Evolutionary conservation across 1,140 invertebrate genomes (phyloP).

Genomic region (Drosophila ambigua): DNA sequence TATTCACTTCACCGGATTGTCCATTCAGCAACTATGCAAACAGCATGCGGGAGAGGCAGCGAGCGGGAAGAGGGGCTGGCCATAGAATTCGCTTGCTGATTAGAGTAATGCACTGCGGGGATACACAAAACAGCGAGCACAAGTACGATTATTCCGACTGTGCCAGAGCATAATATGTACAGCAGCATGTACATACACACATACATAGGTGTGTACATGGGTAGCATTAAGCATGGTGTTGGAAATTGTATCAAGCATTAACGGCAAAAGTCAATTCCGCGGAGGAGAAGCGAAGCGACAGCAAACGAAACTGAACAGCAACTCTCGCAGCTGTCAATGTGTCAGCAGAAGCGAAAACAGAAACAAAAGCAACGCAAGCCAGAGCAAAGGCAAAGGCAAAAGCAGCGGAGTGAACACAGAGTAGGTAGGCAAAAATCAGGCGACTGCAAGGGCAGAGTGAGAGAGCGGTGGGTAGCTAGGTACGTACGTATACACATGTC

Average conservation of each 20-base stretch:
- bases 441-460: background rate
- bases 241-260: constrained; percentile 42
- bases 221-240: constrained; percentile 15
- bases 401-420: background rate
- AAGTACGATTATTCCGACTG: no score
- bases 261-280: constrained; percentile 68
- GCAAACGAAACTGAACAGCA: constrained; percentile 45
- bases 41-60: no score
- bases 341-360: constrained; percentile 28
- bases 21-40: background rate
- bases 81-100: constrained; percentile 52
- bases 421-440: no score
- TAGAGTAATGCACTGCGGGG: constrained; percentile 72
- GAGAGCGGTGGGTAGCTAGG: background rate
- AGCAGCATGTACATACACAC: constrained; percentile 13
- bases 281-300: constrained; percentile 30
- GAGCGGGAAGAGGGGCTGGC: background rate
- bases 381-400: background rate
- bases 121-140: constrained; percentile 4
- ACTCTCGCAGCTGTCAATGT: constrained; percentile 61
- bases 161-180: constrained; percentile 22
- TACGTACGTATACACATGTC: constrained; percentile 26
- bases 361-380: constrained; percentile 2
- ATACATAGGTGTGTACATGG: background rate
- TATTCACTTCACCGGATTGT: constrained; percentile 56